Base-by-base conservation (phyloP, 2,113 vertebrate species). In the Solea senegalensis region DNA sequence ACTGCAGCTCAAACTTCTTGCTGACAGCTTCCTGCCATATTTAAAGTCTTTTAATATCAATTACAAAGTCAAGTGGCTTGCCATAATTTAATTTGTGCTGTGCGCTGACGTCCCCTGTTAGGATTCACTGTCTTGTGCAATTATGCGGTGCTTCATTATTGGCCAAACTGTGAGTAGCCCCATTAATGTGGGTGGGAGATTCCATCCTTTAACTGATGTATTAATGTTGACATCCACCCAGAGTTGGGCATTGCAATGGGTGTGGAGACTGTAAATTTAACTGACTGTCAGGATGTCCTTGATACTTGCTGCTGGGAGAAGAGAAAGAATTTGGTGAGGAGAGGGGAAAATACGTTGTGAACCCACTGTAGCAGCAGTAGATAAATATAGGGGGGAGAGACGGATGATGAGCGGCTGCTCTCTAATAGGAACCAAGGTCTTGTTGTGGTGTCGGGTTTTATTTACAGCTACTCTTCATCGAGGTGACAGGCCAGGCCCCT, bases 51-150 rank as follows among this genome's bases (percentile, higher is more conserved):
- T 89, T 88, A 88, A 87, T 86, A 91, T 92, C 90, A 90, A 91
- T 92, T 90, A 88, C 82, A 87, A 91, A 89, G 86, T 89, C 85
- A 90, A 87, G 88, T 81, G 67, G 76, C 70, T 71, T 44, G 55
- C 73, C 14, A 14, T 90, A 88, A 93, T 92, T 92, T 59, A 90
- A 92, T 93, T 85, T 88, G 76, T 65, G 79, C 74, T 27, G 61
- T 28, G 59, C 21, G 52, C 84, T 78, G 84, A 90, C 45, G 55
- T 89, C 86, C 86, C 90, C 83, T 44, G 80, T 92, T 89, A 90
- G 87, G 75, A 91, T 81, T 90, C 91, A 87, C 90, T 92, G 92
- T 93, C 92, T 88, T 46, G 48, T 91, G 76, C 86, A 89, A 94
- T 94, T 90, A 93, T 58, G 60, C 80, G 52, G 45, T 44, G 55